Conservation (phyloP, 2,113 vertebrate species). For the Pitta sordida region DNA sequence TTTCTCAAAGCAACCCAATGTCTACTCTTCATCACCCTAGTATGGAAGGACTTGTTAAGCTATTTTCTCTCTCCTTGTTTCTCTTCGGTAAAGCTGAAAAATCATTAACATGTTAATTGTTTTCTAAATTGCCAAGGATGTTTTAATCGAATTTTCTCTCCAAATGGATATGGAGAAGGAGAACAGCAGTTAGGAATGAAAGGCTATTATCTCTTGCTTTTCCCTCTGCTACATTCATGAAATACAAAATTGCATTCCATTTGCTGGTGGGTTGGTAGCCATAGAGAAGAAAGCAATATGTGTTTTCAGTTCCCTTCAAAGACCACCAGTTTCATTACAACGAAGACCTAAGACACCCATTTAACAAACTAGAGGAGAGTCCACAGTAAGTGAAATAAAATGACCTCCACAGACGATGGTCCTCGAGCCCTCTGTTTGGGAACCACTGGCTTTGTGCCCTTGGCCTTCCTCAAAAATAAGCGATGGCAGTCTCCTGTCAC, state of each 20-base stretch:
- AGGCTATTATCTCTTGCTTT: neutral
- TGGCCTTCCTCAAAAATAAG: neutral
- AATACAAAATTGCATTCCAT: neutral
- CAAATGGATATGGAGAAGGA: neutral
- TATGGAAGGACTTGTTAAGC: neutral
- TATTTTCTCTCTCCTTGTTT: neutral
- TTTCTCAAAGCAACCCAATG: neutral
- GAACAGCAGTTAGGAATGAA: neutral
- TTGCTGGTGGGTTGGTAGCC: neutral
- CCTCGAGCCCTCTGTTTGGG: neutral
- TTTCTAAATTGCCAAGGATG: conserved; percentile 13
- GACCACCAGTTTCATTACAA: neutral
- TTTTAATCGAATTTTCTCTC: conserved; percentile 38
- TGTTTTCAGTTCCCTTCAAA: neutral
- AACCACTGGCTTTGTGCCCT: neutral
- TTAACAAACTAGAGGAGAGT: neutral
- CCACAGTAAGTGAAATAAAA: neutral
- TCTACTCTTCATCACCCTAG: neutral
- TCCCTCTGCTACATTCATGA: neutral
- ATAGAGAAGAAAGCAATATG: neutral
- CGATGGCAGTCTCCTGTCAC: neutral
- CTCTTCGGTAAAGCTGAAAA: neutral
- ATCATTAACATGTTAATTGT: conserved; percentile 32
- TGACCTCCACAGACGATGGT: rapidly evolving
- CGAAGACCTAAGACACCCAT: neutral